These are phyloP conservation scores for Phalanger gymnotis DNA, from an alignment of 2,797 vertebrate species.

Conservation along the genomic window DNA sequence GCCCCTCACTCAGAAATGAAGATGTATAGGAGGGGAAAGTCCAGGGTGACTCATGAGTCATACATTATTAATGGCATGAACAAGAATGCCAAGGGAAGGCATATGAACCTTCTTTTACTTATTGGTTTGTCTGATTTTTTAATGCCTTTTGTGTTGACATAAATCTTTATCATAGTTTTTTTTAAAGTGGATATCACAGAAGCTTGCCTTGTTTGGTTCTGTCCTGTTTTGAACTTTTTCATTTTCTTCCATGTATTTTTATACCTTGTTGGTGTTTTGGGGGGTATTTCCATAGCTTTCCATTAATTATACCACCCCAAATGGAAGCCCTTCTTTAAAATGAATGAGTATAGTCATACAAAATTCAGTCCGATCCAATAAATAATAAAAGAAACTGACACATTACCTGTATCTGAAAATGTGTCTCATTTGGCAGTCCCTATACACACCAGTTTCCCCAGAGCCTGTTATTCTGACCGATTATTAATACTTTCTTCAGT, in stretches of 20 bases:
- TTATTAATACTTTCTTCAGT: not conserved
- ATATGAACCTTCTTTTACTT: not conserved
- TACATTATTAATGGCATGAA: not conserved
- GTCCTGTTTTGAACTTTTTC: not conserved
- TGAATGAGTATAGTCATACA: not conserved
- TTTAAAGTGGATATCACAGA: not conserved
- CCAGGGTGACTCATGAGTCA: not conserved
- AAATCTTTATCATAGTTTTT: not conserved
- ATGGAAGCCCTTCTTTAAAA: not conserved
- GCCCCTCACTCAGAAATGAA: not conserved
- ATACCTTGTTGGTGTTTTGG: not conserved
- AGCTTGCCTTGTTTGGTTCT: not conserved
- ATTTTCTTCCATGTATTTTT: not conserved
- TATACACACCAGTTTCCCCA: not conserved
- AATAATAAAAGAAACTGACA: not conserved
- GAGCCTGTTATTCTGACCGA: not conserved
- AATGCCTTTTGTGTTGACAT: not conserved
- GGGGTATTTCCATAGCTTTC: not conserved
- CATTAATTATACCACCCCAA: not conserved
- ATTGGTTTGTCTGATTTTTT: not conserved
- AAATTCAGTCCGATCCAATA: not conserved
- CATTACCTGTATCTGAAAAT: not conserved
- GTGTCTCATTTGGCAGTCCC: not conserved
- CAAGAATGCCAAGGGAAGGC: not conserved
- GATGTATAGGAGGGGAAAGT: rapidly evolving